Base-by-base conservation (phyloP, 2,113 vertebrate species). In the Tursiops truncatus region DNA sequence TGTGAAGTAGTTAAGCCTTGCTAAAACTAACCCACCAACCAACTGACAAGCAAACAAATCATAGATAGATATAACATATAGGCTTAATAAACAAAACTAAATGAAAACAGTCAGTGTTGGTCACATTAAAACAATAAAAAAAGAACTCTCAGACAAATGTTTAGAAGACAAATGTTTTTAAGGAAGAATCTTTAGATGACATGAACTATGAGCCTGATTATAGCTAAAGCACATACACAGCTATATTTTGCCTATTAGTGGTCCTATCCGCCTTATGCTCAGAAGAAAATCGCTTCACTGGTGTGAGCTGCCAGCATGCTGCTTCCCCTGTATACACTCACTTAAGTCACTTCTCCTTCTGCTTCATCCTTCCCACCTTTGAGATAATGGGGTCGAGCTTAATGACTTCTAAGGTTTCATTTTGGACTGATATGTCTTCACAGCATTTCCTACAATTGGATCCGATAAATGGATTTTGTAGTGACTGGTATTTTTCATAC, bases 21-120 rank as follows among this genome's bases (percentile, higher is more conserved):
- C 38, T 73, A 58, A 88, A 89, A 17, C 26, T 15, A 80, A 91
- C 89, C 95, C 76, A 90, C 85, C 12, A 44, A 84, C 80, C 89
- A 70, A 95, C 81, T 14, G 11, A 56, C 28, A 53, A 73, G 1
- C 20, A 36, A 97, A 47, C 15, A 41, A 50, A 67, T 11, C 8
- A 20, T 8, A 84, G 20, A 47, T 60, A 8, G 31, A 33, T 44
- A 33, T 60, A 73, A 79, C 13, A 44, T 47, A 18, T 9, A 86
- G 2, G 11, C 67, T 81, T 77, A 50, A n/a, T 44, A 92, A 92
- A n/a, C 25, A 89, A 73, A 83, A 87, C 1, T 4, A 56, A 87
- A 88, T 68, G 47, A 36, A 91, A 94, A 67, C 23, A n/a, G 2
- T 33, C 58, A 67, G 4, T 71, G 21, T 14, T 74, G 63, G 50